phyloP scores from a whole-genome alignment of 64 coral and sea anemone genomes.

The Actinia tenebrosa region DNA sequence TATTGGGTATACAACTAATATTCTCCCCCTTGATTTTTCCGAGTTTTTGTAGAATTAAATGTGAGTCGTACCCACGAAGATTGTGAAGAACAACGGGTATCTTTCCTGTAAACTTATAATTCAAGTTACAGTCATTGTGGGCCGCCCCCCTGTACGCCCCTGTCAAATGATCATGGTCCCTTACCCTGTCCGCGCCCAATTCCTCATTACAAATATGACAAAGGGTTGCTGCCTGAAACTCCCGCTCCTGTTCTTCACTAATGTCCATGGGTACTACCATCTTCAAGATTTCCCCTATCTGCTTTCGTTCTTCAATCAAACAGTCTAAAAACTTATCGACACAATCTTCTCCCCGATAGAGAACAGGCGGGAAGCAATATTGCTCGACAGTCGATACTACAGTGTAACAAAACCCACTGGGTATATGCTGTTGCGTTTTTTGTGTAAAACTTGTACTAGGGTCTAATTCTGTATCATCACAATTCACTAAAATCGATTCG shows the following conservation, averaged over 20 bases:
- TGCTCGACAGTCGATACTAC: neutral
- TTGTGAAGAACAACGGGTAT: too few species aligned
- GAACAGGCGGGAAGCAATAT: neutral
- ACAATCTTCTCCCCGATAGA: too few species aligned
- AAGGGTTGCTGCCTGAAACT: slow-evolving; percentile 38
- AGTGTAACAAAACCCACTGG: neutral
- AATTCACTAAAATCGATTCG: neutral
- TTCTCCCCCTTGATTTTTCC: neutral
- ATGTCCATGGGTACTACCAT: slow-evolving; percentile 29
- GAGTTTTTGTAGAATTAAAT: slow-evolving; percentile 36
- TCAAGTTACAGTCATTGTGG: too few species aligned
- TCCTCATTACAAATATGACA: slow-evolving; percentile 38
- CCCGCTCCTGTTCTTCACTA: slow-evolving; percentile 5
- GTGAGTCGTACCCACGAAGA: too few species aligned
- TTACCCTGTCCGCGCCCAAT: neutral
- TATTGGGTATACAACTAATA: too few species aligned
- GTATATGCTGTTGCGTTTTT: neutral
- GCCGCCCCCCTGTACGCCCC: slow-evolving; percentile 39
- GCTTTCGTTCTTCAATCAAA: slow-evolving; percentile 26
- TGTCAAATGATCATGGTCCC: slow-evolving; percentile 24
- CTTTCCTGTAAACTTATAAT: too few species aligned
- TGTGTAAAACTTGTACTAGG: neutral
- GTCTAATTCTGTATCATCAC: neutral
- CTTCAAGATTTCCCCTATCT: slow-evolving; percentile 14
- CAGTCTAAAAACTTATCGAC: slow-evolving; percentile 36